These are phyloP conservation scores for Tetragonula clypearis DNA, from an alignment of 1,140 invertebrate genomes.

Conservation along the genomic window DNA sequence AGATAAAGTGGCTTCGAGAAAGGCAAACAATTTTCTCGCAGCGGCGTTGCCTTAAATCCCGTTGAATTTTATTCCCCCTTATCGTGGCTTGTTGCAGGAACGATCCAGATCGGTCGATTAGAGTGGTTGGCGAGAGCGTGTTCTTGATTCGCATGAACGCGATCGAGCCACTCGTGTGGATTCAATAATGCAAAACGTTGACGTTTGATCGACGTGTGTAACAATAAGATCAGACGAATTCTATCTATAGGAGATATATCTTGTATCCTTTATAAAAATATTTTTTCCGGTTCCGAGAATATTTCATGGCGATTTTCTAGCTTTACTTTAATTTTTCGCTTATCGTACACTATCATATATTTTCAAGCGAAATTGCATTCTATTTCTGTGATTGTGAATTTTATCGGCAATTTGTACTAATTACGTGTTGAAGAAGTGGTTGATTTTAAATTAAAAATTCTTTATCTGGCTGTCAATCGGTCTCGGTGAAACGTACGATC, in stretches of 20 bases:
- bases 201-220: conserved; percentile 62
- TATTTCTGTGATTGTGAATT: too few relatives aligned
- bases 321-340: neutral
- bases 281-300: neutral
- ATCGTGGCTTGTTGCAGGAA: conserved; percentile 11
- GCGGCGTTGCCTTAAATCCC: conserved; percentile 23
- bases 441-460: neutral
- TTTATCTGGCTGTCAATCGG: neutral
- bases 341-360: neutral
- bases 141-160: conserved; percentile 49
- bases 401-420: too few relatives aligned
- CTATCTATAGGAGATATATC: neutral
- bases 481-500: neutral
- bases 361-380: neutral
- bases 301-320: neutral
- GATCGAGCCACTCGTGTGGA: conserved; percentile 66
- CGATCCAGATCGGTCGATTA: conserved; percentile 20
- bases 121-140: conserved; percentile 1
- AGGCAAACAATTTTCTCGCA: conserved; percentile 39
- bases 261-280: neutral
- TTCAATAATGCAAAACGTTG: conserved; percentile 60
- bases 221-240: conserved; percentile 46
- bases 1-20: conserved; percentile 40
- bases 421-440: neutral
- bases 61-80: conserved; percentile 40